Conservation (phyloP, 2,797 vertebrate species). For the Acridotheres tristis region DNA sequence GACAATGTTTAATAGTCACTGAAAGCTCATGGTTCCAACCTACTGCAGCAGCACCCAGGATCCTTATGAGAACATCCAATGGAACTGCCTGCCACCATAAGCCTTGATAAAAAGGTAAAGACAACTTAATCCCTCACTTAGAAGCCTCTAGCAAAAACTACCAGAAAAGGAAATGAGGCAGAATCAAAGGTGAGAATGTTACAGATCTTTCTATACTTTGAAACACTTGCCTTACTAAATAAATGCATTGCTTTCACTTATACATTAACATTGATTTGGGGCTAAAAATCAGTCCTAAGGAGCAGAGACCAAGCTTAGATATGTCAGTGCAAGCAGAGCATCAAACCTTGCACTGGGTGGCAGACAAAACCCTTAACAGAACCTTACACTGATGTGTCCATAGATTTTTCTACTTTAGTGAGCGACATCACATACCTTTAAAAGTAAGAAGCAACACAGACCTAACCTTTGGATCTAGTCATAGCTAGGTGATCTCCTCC, state of each 20-base stretch:
- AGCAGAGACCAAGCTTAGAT: background rate
- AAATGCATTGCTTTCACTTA: slow-evolving; percentile 28
- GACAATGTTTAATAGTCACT: background rate
- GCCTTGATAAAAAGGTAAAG: background rate
- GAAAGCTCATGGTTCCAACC: background rate
- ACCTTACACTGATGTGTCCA: background rate
- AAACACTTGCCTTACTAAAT: slow-evolving; percentile 16
- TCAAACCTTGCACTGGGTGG: background rate
- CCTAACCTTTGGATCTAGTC: background rate
- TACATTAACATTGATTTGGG: background rate
- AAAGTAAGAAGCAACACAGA: background rate
- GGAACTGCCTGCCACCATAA: background rate
- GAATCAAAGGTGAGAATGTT: background rate
- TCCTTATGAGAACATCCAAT: background rate
- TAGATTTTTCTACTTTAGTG: background rate
- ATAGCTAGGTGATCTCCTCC: background rate
- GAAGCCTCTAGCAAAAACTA: background rate
- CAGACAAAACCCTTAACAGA: background rate
- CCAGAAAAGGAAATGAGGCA: background rate
- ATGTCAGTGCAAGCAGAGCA: background rate
- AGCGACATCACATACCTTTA: background rate
- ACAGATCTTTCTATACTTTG: background rate
- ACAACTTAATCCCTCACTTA: background rate
- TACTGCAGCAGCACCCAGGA: background rate
- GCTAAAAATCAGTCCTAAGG: background rate